These are phyloP conservation scores for Anguilla anguilla DNA, from an alignment of 2,797 vertebrate genomes.

Conservation along the genomic window DNA sequence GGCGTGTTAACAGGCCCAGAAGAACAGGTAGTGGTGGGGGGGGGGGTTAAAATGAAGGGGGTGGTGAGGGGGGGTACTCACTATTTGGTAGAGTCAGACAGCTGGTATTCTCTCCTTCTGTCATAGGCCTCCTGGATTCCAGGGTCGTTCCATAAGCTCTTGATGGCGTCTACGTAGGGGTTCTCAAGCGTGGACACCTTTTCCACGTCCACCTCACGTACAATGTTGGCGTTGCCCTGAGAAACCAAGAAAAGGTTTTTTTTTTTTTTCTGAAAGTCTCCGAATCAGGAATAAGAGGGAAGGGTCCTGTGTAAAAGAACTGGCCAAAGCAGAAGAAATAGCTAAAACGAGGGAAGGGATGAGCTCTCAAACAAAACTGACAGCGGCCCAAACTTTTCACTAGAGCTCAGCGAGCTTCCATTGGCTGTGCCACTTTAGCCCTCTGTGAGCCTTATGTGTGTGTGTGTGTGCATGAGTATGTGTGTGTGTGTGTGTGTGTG, in stretches of 20 bases:
- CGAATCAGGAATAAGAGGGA: background rate
- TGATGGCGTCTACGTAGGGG: constrained; percentile 90
- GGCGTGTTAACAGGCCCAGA: background rate
- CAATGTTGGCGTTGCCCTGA: constrained; percentile 87
- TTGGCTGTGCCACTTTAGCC: background rate
- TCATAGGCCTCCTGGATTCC: constrained; percentile 94
- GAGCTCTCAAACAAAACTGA: too few species aligned
- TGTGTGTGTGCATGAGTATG: too few species aligned
- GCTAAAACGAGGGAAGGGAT: too few species aligned
- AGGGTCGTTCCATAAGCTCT: constrained; percentile 91
- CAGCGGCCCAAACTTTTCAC: background rate
- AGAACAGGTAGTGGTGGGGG: background rate
- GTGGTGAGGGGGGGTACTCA: constrained; percentile 69
- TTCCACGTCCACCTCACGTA: constrained; percentile 92
- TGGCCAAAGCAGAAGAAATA: background rate
- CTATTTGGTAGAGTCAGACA: constrained; percentile 97
- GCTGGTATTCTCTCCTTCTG: constrained; percentile 92
- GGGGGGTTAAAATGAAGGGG: background rate
- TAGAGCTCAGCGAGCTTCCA: background rate
- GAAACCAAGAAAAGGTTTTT: background rate
- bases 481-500: too few species aligned
- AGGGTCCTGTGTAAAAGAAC: background rate
- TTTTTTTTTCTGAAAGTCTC: background rate
- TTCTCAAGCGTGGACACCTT: constrained; percentile 84
- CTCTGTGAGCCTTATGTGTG: background rate